Evolutionary conservation across 2,888 invertebrate genomes (phyloP).

Genomic region (Kryphioiulus occultus): DNA sequence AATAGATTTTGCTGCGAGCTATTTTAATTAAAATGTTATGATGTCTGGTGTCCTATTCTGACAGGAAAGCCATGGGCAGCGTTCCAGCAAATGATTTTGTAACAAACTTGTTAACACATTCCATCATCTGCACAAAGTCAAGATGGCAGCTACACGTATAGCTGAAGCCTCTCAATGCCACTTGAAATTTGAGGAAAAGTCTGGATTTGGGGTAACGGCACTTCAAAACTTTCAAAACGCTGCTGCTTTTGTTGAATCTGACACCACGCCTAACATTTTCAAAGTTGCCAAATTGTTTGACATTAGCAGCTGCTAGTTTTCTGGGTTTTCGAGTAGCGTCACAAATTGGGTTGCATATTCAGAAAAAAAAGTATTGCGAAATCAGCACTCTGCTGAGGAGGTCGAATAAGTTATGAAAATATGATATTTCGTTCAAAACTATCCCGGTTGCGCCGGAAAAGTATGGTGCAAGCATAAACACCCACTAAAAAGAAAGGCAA

Average conservation of each 20-base stretch:
- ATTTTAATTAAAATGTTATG: not conserved
- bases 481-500: not conserved
- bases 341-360: not conserved
- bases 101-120: no score
- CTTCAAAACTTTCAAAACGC: no score
- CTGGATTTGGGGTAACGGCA: not conserved
- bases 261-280: not conserved
- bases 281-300: not conserved
- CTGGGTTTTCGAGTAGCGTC: not conserved
- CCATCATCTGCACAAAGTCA: not conserved
- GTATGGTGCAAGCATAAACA: not conserved
- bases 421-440: not conserved
- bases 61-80: not conserved
- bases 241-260: not conserved
- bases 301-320: not conserved
- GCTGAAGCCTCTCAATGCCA: not conserved
- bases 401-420: not conserved
- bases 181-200: not conserved
- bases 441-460: not conserved
- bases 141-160: no score
- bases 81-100: not conserved
- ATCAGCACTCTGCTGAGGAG: not conserved
- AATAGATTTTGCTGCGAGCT: not conserved
- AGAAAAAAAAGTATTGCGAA: not conserved
- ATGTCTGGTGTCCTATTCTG: not conserved